phyloP scores from a whole-genome alignment of 2,888 invertebrate species.

The Acanthosepion esculentum region DNA sequence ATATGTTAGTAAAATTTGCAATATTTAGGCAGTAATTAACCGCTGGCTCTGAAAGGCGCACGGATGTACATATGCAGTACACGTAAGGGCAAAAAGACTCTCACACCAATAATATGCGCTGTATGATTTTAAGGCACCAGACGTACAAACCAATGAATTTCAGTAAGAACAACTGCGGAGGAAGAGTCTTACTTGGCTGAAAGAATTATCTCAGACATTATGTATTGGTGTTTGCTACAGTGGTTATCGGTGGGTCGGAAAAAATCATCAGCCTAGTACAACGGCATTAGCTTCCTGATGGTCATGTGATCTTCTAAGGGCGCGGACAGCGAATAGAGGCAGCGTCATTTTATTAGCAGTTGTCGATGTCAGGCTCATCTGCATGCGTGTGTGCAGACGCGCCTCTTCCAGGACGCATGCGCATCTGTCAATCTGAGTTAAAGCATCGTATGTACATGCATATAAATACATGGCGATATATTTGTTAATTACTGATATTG shows the following conservation, averaged over 20 bases:
- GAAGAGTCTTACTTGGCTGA: not conserved
- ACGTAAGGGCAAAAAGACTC: too few species aligned
- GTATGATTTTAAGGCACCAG: not conserved
- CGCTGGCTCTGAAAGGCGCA: too few species aligned
- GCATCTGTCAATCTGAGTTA: not conserved
- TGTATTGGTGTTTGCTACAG: not conserved
- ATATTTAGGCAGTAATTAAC: too few species aligned
- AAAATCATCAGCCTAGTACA: not conserved
- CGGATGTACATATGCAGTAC: too few species aligned
- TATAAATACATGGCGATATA: not conserved
- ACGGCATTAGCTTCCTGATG: not conserved
- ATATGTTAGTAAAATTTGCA: too few species aligned
- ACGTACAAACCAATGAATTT: not conserved
- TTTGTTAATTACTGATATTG: too few species aligned
- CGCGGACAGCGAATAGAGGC: conserved; percentile 4
- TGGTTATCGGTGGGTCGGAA: not conserved
- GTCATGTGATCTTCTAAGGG: not conserved
- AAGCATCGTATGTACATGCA: not conserved
- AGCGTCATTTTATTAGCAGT: not conserved
- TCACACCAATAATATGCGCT: too few species aligned
- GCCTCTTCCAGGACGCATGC: not conserved
- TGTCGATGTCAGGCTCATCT: not conserved
- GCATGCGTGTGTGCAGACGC: not conserved
- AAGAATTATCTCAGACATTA: not conserved
- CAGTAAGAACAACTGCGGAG: not conserved